Evolutionary conservation across 2,888 invertebrate genomes (phyloP).

Genomic region (Abrostola triplasia): DNA sequence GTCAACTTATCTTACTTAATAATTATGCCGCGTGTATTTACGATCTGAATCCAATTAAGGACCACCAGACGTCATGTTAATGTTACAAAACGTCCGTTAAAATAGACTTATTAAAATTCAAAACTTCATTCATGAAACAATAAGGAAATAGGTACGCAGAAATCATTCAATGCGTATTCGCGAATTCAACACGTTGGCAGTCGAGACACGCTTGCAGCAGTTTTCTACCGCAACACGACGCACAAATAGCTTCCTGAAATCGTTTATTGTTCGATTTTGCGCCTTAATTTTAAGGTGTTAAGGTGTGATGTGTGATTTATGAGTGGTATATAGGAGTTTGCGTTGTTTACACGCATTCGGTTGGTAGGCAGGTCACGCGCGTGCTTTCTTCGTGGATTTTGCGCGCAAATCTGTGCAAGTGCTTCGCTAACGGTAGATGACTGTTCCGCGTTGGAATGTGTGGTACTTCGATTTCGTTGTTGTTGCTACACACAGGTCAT

Average conservation of each 20-base stretch:
- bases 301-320: slow-evolving; percentile 27
- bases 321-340: slow-evolving; percentile 32
- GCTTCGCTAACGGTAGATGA: slow-evolving; percentile 81
- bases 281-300: slow-evolving; percentile 66
- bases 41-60: slow-evolving; percentile 2
- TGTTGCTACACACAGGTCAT: slow-evolving; percentile 54
- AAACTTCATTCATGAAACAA: slow-evolving; percentile 83
- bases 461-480: slow-evolving; percentile 56
- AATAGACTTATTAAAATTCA: slow-evolving; percentile 75
- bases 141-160: slow-evolving; percentile 84
- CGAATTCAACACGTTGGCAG: slow-evolving; percentile 79
- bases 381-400: slow-evolving; percentile 86
- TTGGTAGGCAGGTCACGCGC: slow-evolving; percentile 82
- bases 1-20: background rate
- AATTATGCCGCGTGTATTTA: background rate
- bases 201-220: slow-evolving; percentile 78
- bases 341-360: slow-evolving; percentile 67
- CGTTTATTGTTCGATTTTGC: slow-evolving; percentile 60
- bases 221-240: slow-evolving; percentile 74
- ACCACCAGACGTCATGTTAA: slow-evolving; percentile 20
- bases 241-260: slow-evolving; percentile 60
- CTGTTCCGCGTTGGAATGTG: slow-evolving; percentile 80
- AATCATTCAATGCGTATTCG: slow-evolving; percentile 81
- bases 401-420: slow-evolving; percentile 82
- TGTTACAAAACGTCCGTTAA: slow-evolving; percentile 45